Percentiles rank a stretch among this genome's conserved stretches.
Conservation (phyloP, 23 tunicate genomes). For the Trididemnum nubilum region DNA sequence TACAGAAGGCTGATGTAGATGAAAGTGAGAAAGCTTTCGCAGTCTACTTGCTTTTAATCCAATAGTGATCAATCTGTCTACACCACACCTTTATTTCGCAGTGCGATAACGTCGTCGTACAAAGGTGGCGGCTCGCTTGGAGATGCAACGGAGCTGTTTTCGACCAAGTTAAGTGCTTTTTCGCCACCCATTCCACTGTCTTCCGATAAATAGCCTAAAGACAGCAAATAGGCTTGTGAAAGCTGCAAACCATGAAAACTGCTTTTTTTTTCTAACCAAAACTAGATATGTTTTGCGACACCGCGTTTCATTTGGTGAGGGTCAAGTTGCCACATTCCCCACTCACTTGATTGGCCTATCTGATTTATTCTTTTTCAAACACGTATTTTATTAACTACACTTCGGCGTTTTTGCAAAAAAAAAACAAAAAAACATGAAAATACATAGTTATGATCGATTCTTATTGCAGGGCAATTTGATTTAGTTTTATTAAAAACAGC, state of each 20-base stretch:
- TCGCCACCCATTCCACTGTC: constrained; percentile 40
- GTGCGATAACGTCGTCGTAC: constrained; percentile 64
- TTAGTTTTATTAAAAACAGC: too few species aligned
- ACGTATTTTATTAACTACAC: too few species aligned
- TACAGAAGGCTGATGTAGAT: too few species aligned
- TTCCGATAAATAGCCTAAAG: constrained; percentile 32
- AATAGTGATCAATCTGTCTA: background rate
- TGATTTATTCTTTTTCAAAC: too few species aligned
- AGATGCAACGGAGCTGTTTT: constrained; percentile 14
- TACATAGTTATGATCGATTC: too few species aligned
- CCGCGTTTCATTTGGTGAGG: background rate
- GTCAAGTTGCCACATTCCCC: background rate
- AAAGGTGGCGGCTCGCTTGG: constrained; percentile 57
- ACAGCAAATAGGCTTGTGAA: background rate
- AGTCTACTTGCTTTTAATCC: background rate
- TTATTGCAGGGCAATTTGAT: too few species aligned
- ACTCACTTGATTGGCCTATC: too few species aligned
- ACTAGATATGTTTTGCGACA: background rate
- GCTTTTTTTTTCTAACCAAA: background rate
- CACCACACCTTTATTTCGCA: background rate
- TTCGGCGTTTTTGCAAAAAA: too few species aligned
- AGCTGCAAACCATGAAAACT: too few species aligned
- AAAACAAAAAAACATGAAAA: too few species aligned
- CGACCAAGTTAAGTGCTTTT: background rate
- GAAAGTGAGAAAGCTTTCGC: too few species aligned